Evolutionary conservation across 2,888 invertebrate genomes (phyloP).

Genomic region (Chamaedrilus cognettii): DNA sequence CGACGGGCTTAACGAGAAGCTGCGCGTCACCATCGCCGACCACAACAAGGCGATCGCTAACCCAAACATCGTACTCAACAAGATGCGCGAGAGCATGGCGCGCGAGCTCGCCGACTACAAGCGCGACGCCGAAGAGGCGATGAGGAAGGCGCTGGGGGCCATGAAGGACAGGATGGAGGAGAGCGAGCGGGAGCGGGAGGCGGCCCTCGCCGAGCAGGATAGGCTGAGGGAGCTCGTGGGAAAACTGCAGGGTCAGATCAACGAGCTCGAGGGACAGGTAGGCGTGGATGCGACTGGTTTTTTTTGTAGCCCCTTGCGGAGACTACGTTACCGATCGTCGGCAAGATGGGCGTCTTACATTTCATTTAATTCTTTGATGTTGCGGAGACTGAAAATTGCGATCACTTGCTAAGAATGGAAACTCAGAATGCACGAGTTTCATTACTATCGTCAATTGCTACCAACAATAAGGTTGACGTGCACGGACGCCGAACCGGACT

Average conservation of each 20-base stretch:
- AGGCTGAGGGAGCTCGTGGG: constrained; percentile 6
- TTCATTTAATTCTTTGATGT: too few species aligned
- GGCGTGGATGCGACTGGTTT: background rate
- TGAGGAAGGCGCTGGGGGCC: constrained; percentile 23
- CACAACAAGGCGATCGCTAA: background rate
- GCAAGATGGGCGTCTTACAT: background rate
- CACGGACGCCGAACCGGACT: too few species aligned
- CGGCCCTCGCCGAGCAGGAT: constrained; percentile 19
- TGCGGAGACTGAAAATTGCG: too few species aligned
- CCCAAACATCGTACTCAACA: background rate
- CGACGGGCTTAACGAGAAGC: background rate
- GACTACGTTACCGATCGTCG: too few species aligned
- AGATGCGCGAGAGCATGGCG: background rate
- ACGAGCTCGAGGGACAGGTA: constrained; percentile 19
- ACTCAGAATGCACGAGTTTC: too few species aligned
- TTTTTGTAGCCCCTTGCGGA: too few species aligned
- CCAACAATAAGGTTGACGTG: too few species aligned
- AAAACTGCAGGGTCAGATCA: constrained; percentile 18
- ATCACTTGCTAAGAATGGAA: too few species aligned
- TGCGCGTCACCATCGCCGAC: background rate
- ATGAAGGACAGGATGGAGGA: constrained; percentile 25
- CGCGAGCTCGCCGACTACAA: constrained; percentile 6
- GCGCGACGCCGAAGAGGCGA: constrained; percentile 29
- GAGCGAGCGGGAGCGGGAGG: constrained; percentile 22
- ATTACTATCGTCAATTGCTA: too few species aligned